Evolutionary conservation across 2,888 invertebrate genomes (phyloP), one percentile per base, ranked within the genome.

Genomic region (Drosophila phalerata): DNA sequence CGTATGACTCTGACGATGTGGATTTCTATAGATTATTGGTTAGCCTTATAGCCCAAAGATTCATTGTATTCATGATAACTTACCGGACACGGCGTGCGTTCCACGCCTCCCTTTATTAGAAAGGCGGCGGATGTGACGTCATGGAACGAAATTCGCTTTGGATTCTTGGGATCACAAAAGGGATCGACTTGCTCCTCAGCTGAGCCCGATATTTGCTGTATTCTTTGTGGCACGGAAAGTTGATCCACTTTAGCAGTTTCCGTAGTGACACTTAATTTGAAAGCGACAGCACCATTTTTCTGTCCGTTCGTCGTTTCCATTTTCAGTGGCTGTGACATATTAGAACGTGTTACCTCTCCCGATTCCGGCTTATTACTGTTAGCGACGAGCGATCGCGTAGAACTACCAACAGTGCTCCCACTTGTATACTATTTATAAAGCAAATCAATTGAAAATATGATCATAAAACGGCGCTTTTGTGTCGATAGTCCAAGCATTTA

Each of bases 81-180:
- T 79, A 91, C 98, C 91, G 95, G 95, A 92, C 98, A 98, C 57
- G 98, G 97, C 61, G 98, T 98, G 84, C 95, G 94, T 66, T 96
- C 94, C 53, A 98, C 94, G 47, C 97, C 97, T 85, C 95, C 95
- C 91, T 96, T 96, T 69, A 98, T 97, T 91, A 96, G 95, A 92
- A 96, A 98, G 0, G 97, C 96, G 0, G 98, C 98, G 0, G 97
- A 97, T 13, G 97, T 97, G 37, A 98, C 95, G 91, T 98, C 97
- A 90, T 97, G 96, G 91, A 98, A 97, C 3, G 94, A 94, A 53
- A 98, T 94, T 79, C 93, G 94, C 57, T 94, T 94, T 0, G 97
- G 97, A 69, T 94, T 93, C 28, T 94, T 94, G 43, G 95, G 95
- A 90, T 96, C 94, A 88, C 97, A 97, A 65, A 72, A 91, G 0